Percentiles rank a stretch among this genome's conserved stretches.
These are phyloP conservation scores for Metopolophium dirhodum DNA, from an alignment of 1,140 invertebrate species.

Conservation along the genomic window DNA sequence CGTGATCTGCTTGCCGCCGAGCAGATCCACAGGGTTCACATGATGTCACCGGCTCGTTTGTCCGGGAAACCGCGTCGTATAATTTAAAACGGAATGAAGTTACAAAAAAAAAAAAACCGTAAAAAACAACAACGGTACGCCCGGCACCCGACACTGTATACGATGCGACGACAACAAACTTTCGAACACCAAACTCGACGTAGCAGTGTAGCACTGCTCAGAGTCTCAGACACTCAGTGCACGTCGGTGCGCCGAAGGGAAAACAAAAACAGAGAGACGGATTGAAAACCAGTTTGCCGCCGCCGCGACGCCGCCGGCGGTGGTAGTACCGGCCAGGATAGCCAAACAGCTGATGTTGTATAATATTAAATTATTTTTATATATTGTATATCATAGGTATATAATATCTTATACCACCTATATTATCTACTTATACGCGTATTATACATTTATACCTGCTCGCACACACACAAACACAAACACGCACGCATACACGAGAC, in stretches of 20 bases:
- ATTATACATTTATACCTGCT: not conserved
- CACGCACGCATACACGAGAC: no score
- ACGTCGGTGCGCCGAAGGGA: constrained; percentile 37
- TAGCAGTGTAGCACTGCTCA: not conserved
- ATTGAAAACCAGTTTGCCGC: constrained; percentile 42
- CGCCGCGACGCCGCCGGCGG: not conserved
- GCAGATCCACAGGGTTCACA: constrained; percentile 25
- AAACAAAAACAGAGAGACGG: constrained; percentile 35
- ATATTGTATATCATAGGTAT: not conserved
- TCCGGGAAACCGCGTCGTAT: not conserved
- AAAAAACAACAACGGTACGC: not conserved
- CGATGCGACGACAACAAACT: not conserved
- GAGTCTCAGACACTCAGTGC: not conserved
- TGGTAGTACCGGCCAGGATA: constrained; percentile 7
- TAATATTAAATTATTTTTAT: constrained; percentile 4
- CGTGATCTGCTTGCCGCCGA: constrained; percentile 22
- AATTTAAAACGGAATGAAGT: not conserved
- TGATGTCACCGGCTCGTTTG: not conserved
- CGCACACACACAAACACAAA: not conserved
- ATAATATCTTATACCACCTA: not conserved
- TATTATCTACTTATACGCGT: not conserved
- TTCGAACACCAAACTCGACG: constrained; percentile 2
- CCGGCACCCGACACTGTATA: not conserved
- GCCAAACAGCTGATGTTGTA: constrained; percentile 37
- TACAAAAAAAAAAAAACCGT: no score